Evolutionary conservation across 92 coral and sea anemone genomes (phyloP).

Genomic region (Metridium senile): DNA sequence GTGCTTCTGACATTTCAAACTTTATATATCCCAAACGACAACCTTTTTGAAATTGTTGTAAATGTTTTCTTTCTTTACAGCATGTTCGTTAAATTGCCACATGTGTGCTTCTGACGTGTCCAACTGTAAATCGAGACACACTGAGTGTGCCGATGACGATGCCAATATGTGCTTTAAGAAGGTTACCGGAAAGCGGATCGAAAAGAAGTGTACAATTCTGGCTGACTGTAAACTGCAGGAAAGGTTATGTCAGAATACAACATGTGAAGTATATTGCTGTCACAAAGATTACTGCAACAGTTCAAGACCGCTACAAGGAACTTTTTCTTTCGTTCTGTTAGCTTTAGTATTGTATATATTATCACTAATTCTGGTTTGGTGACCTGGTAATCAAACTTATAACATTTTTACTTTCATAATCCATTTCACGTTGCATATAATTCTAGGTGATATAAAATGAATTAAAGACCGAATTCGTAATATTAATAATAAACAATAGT

Average conservation of each 20-base stretch:
- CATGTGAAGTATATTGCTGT: conserved; percentile 1
- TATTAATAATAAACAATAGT: too few relatives aligned
- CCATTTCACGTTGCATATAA: too few relatives aligned
- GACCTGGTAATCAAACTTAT: too few relatives aligned
- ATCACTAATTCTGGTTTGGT: too few relatives aligned
- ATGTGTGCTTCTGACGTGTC: neutral
- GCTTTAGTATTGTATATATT: too few relatives aligned
- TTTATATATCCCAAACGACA: too few relatives aligned
- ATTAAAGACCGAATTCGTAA: too few relatives aligned
- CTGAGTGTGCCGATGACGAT: neutral
- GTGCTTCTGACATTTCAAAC: too few relatives aligned
- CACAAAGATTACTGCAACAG: neutral
- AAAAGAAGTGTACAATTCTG: neutral
- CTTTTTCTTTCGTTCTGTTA: neutral
- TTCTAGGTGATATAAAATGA: too few relatives aligned
- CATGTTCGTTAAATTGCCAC: neutral
- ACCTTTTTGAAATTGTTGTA: neutral
- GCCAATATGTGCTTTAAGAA: neutral
- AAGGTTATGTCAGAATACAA: neutral
- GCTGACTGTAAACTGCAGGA: neutral
- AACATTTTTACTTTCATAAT: too few relatives aligned
- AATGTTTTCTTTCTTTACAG: neutral
- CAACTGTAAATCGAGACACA: neutral
- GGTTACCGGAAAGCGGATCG: neutral
- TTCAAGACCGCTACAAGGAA: neutral